Percentiles rank a stretch among this genome's conserved stretches.
phyloP scores from a whole-genome alignment of 2,113 vertebrate species.

The Tinamus guttatus region DNA sequence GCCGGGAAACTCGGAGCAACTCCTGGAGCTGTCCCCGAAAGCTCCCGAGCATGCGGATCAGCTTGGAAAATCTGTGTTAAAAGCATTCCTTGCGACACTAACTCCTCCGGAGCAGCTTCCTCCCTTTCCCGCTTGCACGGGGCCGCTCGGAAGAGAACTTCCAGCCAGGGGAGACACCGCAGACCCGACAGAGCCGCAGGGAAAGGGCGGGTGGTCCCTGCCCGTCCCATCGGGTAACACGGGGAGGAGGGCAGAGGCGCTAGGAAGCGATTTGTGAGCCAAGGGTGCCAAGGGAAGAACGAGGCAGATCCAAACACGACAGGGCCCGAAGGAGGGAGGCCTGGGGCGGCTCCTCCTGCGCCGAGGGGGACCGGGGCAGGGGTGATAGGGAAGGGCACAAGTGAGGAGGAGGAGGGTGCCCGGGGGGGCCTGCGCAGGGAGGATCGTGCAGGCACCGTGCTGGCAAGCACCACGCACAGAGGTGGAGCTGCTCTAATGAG shows the following conservation, averaged over 20 bases:
- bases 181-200: neutral
- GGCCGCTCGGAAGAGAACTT: conserved; percentile 50
- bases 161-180: neutral
- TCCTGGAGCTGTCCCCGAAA: neutral
- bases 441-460: conserved; percentile 35
- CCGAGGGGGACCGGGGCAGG: neutral
- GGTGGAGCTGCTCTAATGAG: conserved; percentile 79
- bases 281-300: neutral
- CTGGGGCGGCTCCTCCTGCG: neutral
- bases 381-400: neutral
- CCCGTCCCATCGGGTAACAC: neutral
- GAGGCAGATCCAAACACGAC: no score
- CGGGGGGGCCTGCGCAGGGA: conserved; percentile 33
- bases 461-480: conserved; percentile 62
- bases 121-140: conserved; percentile 79
- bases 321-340: neutral
- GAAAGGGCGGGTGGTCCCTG: neutral
- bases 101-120: conserved; percentile 86
- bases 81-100: conserved; percentile 72
- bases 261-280: neutral
- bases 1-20: neutral
- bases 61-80: neutral
- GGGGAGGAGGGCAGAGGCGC: neutral
- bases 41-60: neutral
- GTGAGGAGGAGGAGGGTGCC: neutral